phyloP scores from a whole-genome alignment of 1,140 invertebrate genomes.

The Diplogasteroides magnus region DNA sequence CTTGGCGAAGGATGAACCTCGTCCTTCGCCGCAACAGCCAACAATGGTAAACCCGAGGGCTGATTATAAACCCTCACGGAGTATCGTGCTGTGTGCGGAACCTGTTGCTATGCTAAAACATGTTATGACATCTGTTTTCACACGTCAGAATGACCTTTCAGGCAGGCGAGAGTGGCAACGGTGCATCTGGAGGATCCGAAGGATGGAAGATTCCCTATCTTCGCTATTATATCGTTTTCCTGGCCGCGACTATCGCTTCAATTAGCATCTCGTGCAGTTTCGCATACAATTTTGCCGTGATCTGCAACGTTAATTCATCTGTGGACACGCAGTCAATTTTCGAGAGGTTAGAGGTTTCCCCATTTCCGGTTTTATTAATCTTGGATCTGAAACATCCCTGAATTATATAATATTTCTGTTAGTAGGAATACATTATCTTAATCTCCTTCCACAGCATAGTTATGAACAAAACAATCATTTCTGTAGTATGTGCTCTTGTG shows the following conservation, averaged over 20 bases:
- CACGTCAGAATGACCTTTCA: neutral
- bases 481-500: no score
- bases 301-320: conserved; percentile 5
- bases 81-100: no score
- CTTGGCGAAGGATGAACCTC: no score
- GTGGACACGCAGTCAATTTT: neutral
- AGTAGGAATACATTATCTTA: no score
- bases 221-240: conserved; percentile 5
- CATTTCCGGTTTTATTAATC: no score
- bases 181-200: neutral
- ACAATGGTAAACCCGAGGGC: no score
- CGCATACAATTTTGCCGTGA: conserved; percentile 11
- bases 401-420: no score
- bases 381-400: no score
- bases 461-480: no score
- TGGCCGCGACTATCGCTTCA: neutral
- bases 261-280: conserved; percentile 2
- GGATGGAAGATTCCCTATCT: conserved; percentile 5
- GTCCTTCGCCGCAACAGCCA: no score
- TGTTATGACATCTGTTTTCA: neutral
- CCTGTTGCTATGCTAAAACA: neutral
- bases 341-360: neutral
- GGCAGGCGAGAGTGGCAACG: neutral
- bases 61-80: no score
- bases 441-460: no score